These are phyloP conservation scores for Gonatopus flavifemur DNA, from an alignment of 1,140 invertebrate species.

Conservation along the genomic window DNA sequence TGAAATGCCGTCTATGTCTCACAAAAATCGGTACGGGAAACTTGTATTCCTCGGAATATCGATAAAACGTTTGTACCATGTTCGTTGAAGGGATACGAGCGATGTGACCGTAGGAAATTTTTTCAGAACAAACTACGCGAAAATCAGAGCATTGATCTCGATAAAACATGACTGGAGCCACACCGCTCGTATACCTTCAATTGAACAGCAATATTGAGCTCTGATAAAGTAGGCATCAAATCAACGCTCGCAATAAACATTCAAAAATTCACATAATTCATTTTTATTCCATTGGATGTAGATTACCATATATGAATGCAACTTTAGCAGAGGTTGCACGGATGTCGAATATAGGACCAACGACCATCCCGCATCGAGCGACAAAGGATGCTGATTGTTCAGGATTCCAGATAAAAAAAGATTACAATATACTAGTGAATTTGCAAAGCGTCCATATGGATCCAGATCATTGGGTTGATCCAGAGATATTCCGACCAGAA, in stretches of 20 bases:
- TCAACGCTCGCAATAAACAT: background rate
- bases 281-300: constrained; percentile 20
- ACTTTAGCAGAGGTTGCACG: constrained; percentile 55
- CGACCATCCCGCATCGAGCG: constrained; percentile 52
- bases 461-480: constrained; percentile 60
- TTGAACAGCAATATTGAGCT: too few relatives aligned
- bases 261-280: background rate
- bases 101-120: too few relatives aligned
- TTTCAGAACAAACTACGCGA: too few relatives aligned
- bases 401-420: constrained; percentile 57
- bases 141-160: too few relatives aligned
- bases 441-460: constrained; percentile 53
- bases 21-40: constrained; percentile 53
- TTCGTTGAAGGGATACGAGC: too few relatives aligned
- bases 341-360: constrained; percentile 54
- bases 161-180: too few relatives aligned
- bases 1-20: constrained; percentile 46
- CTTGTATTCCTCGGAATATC: too few relatives aligned
- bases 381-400: constrained; percentile 44
- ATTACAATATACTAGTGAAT: constrained; percentile 49
- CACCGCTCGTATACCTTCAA: too few relatives aligned
- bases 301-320: constrained; percentile 58
- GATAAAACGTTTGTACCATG: too few relatives aligned
- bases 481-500: constrained; percentile 63
- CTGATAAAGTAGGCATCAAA: too few relatives aligned